Conservation (phyloP, 2,113 vertebrate genomes). For the Neogale vison region DNA sequence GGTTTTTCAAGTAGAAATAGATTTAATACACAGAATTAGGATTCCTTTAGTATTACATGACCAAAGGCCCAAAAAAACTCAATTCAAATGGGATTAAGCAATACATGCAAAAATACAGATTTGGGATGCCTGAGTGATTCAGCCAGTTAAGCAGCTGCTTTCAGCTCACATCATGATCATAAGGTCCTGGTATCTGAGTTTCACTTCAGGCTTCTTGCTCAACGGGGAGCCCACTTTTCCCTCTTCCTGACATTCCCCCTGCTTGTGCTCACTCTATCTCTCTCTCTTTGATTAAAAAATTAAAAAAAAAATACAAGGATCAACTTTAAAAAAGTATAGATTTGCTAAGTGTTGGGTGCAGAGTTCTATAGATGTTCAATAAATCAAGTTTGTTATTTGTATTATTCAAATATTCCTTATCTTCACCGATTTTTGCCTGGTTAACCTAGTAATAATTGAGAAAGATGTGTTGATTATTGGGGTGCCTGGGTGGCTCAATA, state of each 20-base stretch:
- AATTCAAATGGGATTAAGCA: neutral
- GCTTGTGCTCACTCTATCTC: no score
- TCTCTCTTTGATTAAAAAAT: no score
- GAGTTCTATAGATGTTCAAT: neutral
- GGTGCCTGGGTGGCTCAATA: no score
- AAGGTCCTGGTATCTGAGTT: no score
- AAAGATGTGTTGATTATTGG: neutral
- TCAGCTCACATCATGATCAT: no score
- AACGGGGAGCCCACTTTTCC: no score
- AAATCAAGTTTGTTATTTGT: neutral
- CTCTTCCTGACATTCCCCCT: no score
- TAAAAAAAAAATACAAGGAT: no score
- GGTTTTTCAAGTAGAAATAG: neutral
- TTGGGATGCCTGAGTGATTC: no score
- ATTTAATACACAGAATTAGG: neutral
- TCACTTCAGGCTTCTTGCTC: no score
- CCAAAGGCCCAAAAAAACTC: neutral
- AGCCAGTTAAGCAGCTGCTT: no score
- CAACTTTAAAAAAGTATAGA: neutral
- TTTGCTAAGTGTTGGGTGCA: neutral
- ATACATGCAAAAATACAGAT: neutral
- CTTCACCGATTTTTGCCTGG: neutral
- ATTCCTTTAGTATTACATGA: neutral
- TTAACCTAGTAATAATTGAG: constrained; percentile 11
- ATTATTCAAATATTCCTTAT: neutral